Evolutionary conservation across 2,888 invertebrate genomes (phyloP).

Genomic region (Acleris sparsana): DNA sequence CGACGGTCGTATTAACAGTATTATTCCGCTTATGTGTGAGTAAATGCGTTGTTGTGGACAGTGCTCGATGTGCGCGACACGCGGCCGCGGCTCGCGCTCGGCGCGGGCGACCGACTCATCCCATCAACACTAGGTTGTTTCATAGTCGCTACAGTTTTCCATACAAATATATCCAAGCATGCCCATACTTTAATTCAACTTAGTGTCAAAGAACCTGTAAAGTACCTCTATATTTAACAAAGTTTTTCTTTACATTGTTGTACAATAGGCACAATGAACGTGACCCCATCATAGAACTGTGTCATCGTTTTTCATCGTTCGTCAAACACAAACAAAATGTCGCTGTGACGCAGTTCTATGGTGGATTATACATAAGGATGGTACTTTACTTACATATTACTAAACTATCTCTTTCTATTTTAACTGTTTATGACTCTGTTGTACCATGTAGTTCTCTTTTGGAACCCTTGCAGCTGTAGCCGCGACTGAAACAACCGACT

Average conservation of each 20-base stretch:
- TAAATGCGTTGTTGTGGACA: constrained; percentile 80
- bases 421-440: not conserved
- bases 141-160: constrained; percentile 48
- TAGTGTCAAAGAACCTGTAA: constrained; percentile 48
- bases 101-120: constrained; percentile 6
- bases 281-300: too few relatives aligned
- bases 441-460: not conserved
- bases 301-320: too few relatives aligned
- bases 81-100: constrained; percentile 11
- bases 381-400: too few relatives aligned
- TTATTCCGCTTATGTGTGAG: constrained; percentile 82
- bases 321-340: too few relatives aligned
- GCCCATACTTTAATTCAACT: constrained; percentile 46
- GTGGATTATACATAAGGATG: too few relatives aligned
- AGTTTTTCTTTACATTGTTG: not conserved
- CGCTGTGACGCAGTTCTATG: too few relatives aligned
- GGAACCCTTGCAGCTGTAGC: constrained; percentile 16
- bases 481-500: constrained; percentile 32
- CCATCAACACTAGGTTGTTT: constrained; percentile 33
- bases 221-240: not conserved
- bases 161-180: constrained; percentile 45
- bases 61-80: constrained; percentile 51
- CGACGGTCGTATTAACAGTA: constrained; percentile 71
- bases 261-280: too few relatives aligned
- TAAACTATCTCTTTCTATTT: not conserved